Conservation (phyloP, 2,113 vertebrate genomes). For the Sinosuthora webbiana region DNA sequence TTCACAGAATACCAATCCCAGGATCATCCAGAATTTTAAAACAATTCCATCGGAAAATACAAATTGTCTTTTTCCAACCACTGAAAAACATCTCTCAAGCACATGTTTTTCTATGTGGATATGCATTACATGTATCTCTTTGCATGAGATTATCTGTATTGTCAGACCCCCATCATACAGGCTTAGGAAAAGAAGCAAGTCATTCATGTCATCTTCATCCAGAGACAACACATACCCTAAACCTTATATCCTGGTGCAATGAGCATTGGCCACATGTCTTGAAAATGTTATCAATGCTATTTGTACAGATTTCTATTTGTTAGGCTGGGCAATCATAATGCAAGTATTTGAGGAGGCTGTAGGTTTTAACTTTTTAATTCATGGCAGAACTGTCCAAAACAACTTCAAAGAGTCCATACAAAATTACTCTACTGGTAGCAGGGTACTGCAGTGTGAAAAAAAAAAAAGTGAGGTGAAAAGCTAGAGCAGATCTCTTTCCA, state of each 20-base stretch:
- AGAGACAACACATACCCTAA: neutral
- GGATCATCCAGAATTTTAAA: slow-evolving; percentile 10
- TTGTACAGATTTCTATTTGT: neutral
- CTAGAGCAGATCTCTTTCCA: neutral
- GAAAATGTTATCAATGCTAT: neutral
- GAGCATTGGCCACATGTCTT: neutral
- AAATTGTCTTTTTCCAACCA: neutral
- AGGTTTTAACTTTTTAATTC: neutral
- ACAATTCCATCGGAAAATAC: neutral
- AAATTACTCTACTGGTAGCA: neutral
- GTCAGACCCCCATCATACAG: neutral
- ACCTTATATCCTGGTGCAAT: neutral
- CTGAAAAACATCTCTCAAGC: neutral
- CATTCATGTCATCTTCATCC: neutral
- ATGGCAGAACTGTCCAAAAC: neutral
- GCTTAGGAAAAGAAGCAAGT: neutral
- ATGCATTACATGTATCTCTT: neutral
- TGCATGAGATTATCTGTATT: neutral
- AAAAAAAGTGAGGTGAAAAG: neutral
- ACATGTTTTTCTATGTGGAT: neutral
- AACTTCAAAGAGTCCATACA: neutral
- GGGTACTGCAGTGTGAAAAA: neutral
- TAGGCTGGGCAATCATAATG: neutral
- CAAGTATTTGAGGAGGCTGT: neutral
- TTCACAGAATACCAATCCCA: neutral